Base-by-base conservation (phyloP, 2,888 invertebrate genomes). In the Sisyra nigra region DNA sequence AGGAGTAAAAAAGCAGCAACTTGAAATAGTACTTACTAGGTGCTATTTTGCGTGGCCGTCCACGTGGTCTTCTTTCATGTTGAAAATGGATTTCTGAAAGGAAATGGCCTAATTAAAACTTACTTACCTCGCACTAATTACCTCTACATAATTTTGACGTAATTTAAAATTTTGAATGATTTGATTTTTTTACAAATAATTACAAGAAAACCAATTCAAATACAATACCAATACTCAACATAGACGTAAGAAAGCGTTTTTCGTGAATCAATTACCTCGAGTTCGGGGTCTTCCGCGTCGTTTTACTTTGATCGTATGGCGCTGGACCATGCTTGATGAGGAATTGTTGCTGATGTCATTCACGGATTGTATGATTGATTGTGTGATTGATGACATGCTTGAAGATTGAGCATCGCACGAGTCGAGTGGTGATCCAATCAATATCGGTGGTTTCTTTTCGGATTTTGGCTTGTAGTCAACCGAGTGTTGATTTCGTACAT, bases 311-410 rank as follows among this genome's bases (percentile, higher is more conserved):
- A 40, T 31, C n/a, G 13, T 9, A 15, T 1, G 38, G 1, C 18
- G 10, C 11, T 8, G 34, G 11, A 11, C 19, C 7, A 2, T 17
- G 5, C 11, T 38, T n/a, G 24, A 24, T n/a, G 35, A 5, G 6
- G 31, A 40, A 14, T 13, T 34, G 3, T 3, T 34, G 13, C 14
- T 34, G 15, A 34, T 35, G 11, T 35, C 34, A 15, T 42, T 42
- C n/a, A 42, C 31, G 8, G 42, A 30, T 35, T 42, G 42, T 10
- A 42, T 42, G 10, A 42, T 42, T 15, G 35, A 35, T 24, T 42
- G 42, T 0, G 42, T 42, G n/a, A 35, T 24, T 3, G 35, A 35
- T 19, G 24, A 14, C 2, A 19, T 10, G 14, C 19, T 18, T n/a
- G 13, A 13, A 9, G 13, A 3, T 31, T 31, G 30, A 1, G 15